Percentiles rank a stretch among this genome's conserved stretches.
phyloP scores from a whole-genome alignment of 2,797 vertebrate species.

The Novumbra hubbsi region DNA sequence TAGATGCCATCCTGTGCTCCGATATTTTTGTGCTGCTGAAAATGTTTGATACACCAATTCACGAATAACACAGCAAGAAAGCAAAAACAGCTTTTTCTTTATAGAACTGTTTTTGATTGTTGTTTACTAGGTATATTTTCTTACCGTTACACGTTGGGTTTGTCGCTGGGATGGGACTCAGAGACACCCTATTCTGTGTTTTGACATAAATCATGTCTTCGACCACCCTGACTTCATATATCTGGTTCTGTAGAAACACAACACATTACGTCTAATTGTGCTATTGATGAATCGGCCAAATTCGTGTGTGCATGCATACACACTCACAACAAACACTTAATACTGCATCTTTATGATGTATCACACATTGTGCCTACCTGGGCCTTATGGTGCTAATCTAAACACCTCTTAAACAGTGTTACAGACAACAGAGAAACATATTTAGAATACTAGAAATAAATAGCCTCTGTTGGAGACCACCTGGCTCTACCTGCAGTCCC shows the following conservation, averaged over 20 bases:
- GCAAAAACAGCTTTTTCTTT: neutral
- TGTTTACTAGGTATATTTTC: neutral
- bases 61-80: neutral
- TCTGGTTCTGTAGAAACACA: conserved; percentile 59
- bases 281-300: neutral
- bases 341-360: too few species aligned
- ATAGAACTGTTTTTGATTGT: neutral
- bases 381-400: neutral
- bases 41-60: neutral
- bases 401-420: neutral
- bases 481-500: conserved; percentile 59
- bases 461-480: neutral
- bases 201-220: conserved; percentile 62
- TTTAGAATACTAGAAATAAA: neutral
- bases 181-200: conserved; percentile 57
- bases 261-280: neutral
- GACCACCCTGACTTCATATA: conserved; percentile 61
- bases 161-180: conserved; percentile 41
- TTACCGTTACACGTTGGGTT: conserved; percentile 42
- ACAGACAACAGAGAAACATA: neutral
- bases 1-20: neutral
- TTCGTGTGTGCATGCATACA: too few species aligned
- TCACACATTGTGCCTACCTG: too few species aligned
- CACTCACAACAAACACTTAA: too few species aligned
- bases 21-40: neutral